Evolutionary conservation across 2,888 invertebrate species (phyloP).

Genomic region (Agonopterix subpropinquella): DNA sequence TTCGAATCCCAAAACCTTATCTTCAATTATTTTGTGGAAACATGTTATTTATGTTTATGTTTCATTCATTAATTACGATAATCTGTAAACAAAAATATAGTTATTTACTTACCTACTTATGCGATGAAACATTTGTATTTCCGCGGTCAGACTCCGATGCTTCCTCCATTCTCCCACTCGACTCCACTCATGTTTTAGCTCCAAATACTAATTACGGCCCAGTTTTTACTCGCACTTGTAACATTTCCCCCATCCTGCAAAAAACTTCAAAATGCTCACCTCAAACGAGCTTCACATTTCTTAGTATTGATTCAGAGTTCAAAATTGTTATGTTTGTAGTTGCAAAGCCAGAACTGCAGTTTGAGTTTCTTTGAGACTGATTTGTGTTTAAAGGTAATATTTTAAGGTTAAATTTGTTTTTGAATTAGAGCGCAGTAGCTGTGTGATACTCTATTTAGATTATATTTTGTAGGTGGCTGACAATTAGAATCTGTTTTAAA

Average conservation of each 20-base stretch:
- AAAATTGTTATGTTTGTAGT: constrained; percentile 25
- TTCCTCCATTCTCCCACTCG: constrained; percentile 17
- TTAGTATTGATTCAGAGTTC: constrained; percentile 32
- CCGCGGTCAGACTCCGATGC: constrained; percentile 6
- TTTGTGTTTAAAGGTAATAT: constrained; percentile 35
- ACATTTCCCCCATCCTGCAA: constrained; percentile 20
- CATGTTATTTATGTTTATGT: too few species aligned
- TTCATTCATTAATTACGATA: too few species aligned
- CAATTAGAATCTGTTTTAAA: too few species aligned
- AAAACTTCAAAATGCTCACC: constrained; percentile 32
- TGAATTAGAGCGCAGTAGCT: constrained; percentile 14
- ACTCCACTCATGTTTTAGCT: constrained; percentile 28
- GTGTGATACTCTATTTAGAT: too few species aligned
- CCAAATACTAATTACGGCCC: constrained; percentile 62
- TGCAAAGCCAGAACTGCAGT: constrained; percentile 10
- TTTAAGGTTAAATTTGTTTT: constrained; percentile 31
- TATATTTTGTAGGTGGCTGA: too few species aligned
- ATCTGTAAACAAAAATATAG: too few species aligned
- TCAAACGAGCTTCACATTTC: constrained; percentile 36
- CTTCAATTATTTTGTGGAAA: too few species aligned
- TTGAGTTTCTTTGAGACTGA: constrained; percentile 19
- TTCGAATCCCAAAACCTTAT: too few species aligned
- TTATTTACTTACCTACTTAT: too few species aligned
- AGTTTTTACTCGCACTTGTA: constrained; percentile 40
- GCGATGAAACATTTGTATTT: too few species aligned